Percentiles rank a stretch among this genome's conserved stretches.
phyloP scores from a whole-genome alignment of 2,888 invertebrate genomes.

The Epirrhoe tristata region DNA sequence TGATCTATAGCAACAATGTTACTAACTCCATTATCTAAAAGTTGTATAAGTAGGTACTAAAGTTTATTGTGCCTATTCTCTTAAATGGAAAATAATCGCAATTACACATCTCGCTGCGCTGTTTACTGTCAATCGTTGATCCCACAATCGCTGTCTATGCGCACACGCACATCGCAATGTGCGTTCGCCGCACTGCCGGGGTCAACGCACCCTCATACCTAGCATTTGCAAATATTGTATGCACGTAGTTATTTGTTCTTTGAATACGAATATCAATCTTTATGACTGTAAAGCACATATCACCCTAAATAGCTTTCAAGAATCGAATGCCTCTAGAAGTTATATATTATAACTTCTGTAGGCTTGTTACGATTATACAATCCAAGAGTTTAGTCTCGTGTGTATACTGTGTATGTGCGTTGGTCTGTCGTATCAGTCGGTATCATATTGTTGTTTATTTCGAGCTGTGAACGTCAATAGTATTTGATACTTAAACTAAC shows the following conservation, averaged over 20 bases:
- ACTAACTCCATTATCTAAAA: conserved; percentile 2
- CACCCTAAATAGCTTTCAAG: not conserved
- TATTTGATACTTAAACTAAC: conserved; percentile 28
- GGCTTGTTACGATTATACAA: conserved; percentile 6
- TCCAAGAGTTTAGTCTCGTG: conserved; percentile 11
- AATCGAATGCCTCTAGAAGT: not conserved
- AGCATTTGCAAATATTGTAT: conserved; percentile 23
- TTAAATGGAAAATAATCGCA: conserved; percentile 48
- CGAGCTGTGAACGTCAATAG: conserved; percentile 30
- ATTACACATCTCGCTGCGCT: conserved; percentile 50
- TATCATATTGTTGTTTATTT: conserved; percentile 35
- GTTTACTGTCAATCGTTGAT: conserved; percentile 66
- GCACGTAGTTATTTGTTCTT: conserved; percentile 3
- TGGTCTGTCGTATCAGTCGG: conserved; percentile 22
- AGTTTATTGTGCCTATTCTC: conserved; percentile 26
- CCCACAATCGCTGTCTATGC: conserved; percentile 70
- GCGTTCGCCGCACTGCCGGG: conserved; percentile 68
- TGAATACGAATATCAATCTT: conserved; percentile 1
- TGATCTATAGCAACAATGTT: not conserved
- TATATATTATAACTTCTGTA: not conserved
- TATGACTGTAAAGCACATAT: conserved; percentile 9
- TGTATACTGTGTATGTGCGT: not conserved
- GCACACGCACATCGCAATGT: conserved; percentile 65
- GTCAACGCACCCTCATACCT: conserved; percentile 62
- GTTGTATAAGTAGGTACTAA: not conserved